Evolutionary conservation across 1,140 invertebrate species (phyloP).

Genomic region (Pissodes strobi): DNA sequence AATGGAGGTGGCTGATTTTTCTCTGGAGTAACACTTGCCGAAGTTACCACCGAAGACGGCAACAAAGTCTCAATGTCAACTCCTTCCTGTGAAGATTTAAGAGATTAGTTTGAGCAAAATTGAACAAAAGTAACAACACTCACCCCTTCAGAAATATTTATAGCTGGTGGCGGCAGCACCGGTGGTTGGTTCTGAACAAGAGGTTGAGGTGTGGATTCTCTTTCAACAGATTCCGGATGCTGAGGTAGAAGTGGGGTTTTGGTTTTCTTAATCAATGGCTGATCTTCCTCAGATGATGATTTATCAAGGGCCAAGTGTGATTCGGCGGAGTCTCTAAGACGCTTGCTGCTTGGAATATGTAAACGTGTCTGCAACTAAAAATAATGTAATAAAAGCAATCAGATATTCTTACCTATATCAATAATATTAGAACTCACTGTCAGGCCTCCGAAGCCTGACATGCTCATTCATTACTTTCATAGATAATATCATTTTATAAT

Average conservation of each 20-base stretch:
- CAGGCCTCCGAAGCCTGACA: too few relatives aligned
- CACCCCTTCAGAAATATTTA: neutral
- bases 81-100: slow-evolving; percentile 42
- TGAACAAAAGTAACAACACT: neutral
- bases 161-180: neutral
- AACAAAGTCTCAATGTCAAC: slow-evolving; percentile 55
- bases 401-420: too few relatives aligned
- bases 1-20: slow-evolving; percentile 21
- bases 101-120: too few relatives aligned
- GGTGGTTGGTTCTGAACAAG: neutral
- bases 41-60: slow-evolving; percentile 53
- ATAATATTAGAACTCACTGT: too few relatives aligned
- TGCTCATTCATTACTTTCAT: too few relatives aligned
- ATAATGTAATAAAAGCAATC: too few relatives aligned
- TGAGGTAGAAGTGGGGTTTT: neutral
- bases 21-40: slow-evolving; percentile 30
- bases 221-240: slow-evolving; percentile 18
- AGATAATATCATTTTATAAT: too few relatives aligned
- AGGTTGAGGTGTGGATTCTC: slow-evolving; percentile 11
- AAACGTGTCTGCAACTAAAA: slow-evolving; percentile 11
- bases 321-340: slow-evolving; percentile 2
- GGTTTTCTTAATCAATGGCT: slow-evolving; percentile 25
- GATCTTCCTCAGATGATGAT: neutral
- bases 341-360: slow-evolving; percentile 9
- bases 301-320: slow-evolving; percentile 3